Evolutionary conservation across 1,140 invertebrate species (phyloP), one percentile per base, ranked within the genome.

Genomic region (Apis dorsata): DNA sequence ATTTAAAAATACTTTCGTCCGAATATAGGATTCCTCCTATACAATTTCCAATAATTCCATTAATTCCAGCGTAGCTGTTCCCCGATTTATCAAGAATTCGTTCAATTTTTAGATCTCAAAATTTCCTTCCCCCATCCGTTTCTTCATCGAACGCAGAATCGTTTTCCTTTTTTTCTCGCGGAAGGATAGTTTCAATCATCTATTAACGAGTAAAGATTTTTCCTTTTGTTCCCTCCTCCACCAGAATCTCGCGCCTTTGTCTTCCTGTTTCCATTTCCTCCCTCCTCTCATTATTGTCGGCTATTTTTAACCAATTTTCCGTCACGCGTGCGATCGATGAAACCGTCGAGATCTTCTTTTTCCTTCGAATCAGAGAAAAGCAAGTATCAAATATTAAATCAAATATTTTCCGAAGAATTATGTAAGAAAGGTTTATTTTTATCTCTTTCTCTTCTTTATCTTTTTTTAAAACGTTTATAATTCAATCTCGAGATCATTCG

Each of bases 281-380:
- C 59, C 3, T 34, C 2, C 1, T 11, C 21, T 15, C n/a, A n/a
- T 44, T 28, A 34, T 44, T 57, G 34, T 74, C 34, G 44, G 21
- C 44, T 74, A 74, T 62, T 74, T 62, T 74, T 74, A 74, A 62
- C 57, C 72, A 74, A 62, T 74, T 74, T 74, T 10, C 72, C 44
- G 44, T 51, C 24, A n/a, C n/a, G 59, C 72, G 21, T 34, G 2
- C 62, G 28, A 60, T 49, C 57, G 72, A 62, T 60, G 13, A 1
- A 34, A 8, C 34, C 12, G 13, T 74, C 15, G 34, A 73, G 21
- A 73, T 72, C 51, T 34, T 65, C 5, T 44, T 44, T 7, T 7
- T 44, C 34, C 3, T 34, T 34, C 34, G 34, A 34, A 34, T 24
- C 24, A 24, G 24, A 24, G 24, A 24, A 24, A 24, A 24, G 24